Conservation (phyloP, 2,113 vertebrate genomes). For the Oreochromis tanganicae region DNA sequence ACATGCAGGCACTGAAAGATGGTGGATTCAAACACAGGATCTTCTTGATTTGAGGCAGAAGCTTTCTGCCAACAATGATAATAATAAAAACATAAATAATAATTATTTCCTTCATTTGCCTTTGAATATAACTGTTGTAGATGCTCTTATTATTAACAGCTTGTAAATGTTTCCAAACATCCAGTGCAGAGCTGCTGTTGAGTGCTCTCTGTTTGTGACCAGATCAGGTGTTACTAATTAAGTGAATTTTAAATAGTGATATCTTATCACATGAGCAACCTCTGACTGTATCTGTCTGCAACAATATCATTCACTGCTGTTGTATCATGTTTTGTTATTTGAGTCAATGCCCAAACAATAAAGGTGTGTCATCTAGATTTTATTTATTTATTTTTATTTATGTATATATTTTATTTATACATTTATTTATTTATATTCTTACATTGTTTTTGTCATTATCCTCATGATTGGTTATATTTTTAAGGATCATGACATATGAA, state of each 20-base stretch:
- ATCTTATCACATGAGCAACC: too few relatives aligned
- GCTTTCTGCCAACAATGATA: rapidly evolving
- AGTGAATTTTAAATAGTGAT: too few relatives aligned
- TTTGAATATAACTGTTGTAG: neutral
- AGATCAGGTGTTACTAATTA: too few relatives aligned
- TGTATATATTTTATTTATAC: neutral
- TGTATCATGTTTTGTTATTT: too few relatives aligned
- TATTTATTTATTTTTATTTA: neutral
- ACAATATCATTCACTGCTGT: too few relatives aligned
- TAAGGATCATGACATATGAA: rapidly evolving
- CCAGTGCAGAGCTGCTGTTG: too few relatives aligned
- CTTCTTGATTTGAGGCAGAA: neutral
- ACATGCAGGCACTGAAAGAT: neutral
- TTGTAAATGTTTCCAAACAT: neutral
- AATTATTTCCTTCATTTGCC: rapidly evolving
- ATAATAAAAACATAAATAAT: neutral
- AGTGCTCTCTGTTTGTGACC: too few relatives aligned
- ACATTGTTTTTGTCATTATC: neutral
- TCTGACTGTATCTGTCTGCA: too few relatives aligned
- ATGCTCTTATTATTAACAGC: neutral
- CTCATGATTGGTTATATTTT: neutral
- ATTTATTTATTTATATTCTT: neutral
- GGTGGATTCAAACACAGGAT: neutral
- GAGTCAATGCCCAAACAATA: too few relatives aligned
- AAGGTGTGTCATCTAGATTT: rapidly evolving